Base-by-base conservation (phyloP, 2,113 vertebrate species). In the Genyomyrus donnyi region DNA sequence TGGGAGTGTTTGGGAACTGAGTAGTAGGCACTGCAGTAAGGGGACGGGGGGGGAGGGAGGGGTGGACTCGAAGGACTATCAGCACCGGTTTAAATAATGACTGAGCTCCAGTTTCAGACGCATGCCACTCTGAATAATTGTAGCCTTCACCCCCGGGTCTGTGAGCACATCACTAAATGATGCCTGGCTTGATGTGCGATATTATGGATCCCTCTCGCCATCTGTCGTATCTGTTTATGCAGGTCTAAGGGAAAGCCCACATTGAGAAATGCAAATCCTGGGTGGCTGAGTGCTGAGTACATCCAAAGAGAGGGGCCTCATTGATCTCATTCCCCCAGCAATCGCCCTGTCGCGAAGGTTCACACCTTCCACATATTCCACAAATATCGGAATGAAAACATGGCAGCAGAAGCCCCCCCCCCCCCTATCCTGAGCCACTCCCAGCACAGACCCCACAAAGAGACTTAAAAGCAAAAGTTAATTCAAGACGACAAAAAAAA, bases 71-170 rank as follows among this genome's bases (percentile, higher is more conserved):
- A 6, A 17, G 27, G 6, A 58, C 4, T 31, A 5, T 31, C 58
- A 74, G 56, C 11, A 48, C 58, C 46, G 15, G n/a, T 62, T 39
- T 90, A 62, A 90, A 90, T 90, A 87, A 87, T 87, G 56, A 27
- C 62, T 90, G 48, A 15, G 50, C 19, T 85, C 52, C 31, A 50
- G 66, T 50, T 86, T 85, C 84, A 70, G 45, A 74, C 39, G 49
- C 21, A 90, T 42, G 24, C 45, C 19, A 48, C 53, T 27, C 85
- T 87, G 85, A 87, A 87, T 87, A 90, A 90, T 70, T 87, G 27
- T n/a, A 66, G 48, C 19, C 74, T 21, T 89, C 42, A 88, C 11
- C 58, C 17, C 46, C 3, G 45, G 88, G 66, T 83, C 88, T 83
- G 48, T 42, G 88, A 39, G 8, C n/a, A 17, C 45, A 21, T 19